These are phyloP conservation scores for Acleris cristana DNA, from an alignment of 2,888 invertebrate genomes.

Conservation along the genomic window DNA sequence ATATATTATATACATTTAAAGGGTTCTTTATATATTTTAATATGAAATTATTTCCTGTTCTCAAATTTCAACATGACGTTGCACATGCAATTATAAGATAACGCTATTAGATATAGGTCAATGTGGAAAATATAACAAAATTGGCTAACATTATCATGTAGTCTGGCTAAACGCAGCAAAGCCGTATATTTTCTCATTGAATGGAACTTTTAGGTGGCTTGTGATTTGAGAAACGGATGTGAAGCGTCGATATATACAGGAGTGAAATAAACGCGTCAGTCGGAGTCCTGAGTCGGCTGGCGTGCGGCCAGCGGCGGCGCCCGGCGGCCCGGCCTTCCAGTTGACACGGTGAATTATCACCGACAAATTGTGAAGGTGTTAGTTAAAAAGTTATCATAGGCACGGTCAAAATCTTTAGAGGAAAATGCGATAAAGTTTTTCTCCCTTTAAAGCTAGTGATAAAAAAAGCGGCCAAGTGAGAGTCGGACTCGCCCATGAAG, in stretches of 20 bases:
- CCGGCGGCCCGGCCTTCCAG: constrained; percentile 44
- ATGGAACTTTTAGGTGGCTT: background rate
- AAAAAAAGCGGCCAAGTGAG: no score
- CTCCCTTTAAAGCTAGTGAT: no score
- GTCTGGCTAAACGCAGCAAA: background rate
- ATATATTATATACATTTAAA: no score
- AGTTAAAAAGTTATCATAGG: constrained; percentile 8
- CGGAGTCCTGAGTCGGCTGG: constrained; percentile 46
- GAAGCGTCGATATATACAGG: constrained; percentile 21
- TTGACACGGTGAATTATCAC: constrained; percentile 46
- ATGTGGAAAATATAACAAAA: no score
- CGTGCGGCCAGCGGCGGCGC: constrained; percentile 52
- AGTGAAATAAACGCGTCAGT: constrained; percentile 43
- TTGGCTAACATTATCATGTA: background rate
- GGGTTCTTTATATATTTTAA: no score
- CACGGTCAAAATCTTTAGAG: background rate
- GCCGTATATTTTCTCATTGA: background rate
- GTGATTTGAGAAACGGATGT: constrained; percentile 12
- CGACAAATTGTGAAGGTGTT: constrained; percentile 41
- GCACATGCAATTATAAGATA: no score
- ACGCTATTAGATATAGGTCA: no score
- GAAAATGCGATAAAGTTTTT: no score
- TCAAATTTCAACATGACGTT: no score
- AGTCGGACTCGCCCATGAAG: no score
- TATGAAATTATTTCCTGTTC: no score